Base-by-base conservation (phyloP, 2,888 invertebrate species). In the Malthinus seriepunctatus region DNA sequence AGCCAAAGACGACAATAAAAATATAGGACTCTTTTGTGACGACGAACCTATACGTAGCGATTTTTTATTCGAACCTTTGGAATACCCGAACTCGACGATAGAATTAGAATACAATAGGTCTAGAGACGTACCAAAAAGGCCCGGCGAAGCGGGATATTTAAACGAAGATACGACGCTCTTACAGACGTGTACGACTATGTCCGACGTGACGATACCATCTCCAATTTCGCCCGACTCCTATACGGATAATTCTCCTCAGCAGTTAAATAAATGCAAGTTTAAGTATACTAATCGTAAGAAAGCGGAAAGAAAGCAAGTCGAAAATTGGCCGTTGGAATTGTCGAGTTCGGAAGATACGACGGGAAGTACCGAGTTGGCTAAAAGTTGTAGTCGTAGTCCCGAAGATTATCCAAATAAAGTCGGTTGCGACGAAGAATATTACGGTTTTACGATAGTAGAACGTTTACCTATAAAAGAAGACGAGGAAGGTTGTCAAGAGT, bases 241-340 rank as follows among this genome's bases (percentile, higher is more conserved):
- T 54, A 69, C 71, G 32, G 71, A 72, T 55, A 72, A 68, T 48
- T 70, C 74, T 5, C 67, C 74, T 23, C 60, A 67, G 15, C 68
- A 65, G 8, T 65, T 74, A 50, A 76, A 77, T 65, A 79, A 79
- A 66, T 79, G 76, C 65, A 78, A 78, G 66, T 78, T 76, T 63
- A 78, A 79, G 65, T 79, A 79, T 63, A 76, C 74, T 51, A 79
- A 79, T 66, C 70, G 77, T 56, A 78, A 77, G 65, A 78, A 76
- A 65, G 67, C 67, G 4, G 73, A 73, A 32, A 64, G 69, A 50
- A 74, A 73, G 51, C 71, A 68, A 34, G 50, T 58, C 2, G 71
- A 71, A 15, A 62, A 57, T 45, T 70, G 70, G 70, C 62, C 67
- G 14, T 63, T 63, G 9, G 70, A 77, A 52, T 73, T 76, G n/a